These are phyloP conservation scores for Ptilodon capucinus DNA, from an alignment of 2,888 invertebrate species.

Conservation along the genomic window DNA sequence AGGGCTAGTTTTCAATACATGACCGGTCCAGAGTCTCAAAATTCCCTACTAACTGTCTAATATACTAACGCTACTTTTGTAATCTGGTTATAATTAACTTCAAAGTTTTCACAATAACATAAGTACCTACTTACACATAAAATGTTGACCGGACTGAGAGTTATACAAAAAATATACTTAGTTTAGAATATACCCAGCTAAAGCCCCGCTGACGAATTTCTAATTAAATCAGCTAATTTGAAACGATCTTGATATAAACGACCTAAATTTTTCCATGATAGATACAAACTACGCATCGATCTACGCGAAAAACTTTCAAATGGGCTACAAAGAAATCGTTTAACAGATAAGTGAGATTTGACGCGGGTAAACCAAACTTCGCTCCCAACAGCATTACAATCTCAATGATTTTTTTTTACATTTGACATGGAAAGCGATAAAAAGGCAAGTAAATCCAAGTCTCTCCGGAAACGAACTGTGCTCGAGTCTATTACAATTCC, in stretches of 20 bases:
- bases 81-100: too few species aligned
- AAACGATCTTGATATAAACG: constrained; percentile 8
- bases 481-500: constrained; percentile 63
- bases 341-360: constrained; percentile 36
- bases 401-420: constrained; percentile 56
- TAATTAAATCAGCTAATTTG: constrained; percentile 4
- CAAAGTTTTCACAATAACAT: too few species aligned
- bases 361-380: constrained; percentile 44
- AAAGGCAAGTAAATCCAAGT: constrained; percentile 63
- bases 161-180: background rate
- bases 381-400: constrained; percentile 57
- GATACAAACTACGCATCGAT: constrained; percentile 24
- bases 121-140: too few species aligned
- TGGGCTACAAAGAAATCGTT: constrained; percentile 36
- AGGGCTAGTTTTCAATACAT: too few species aligned
- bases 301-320: constrained; percentile 33
- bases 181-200: background rate
- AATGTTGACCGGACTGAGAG: too few species aligned
- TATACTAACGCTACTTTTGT: too few species aligned
- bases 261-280: constrained; percentile 14
- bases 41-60: too few species aligned
- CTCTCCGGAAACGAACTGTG: constrained; percentile 49
- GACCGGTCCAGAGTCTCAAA: too few species aligned
- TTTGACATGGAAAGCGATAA: constrained; percentile 53
- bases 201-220: background rate